A percentile compares a stretch with the other conserved stretches of the same genome.
Conservation (phyloP, 2,113 vertebrate species). For the Ptyas mucosa region DNA sequence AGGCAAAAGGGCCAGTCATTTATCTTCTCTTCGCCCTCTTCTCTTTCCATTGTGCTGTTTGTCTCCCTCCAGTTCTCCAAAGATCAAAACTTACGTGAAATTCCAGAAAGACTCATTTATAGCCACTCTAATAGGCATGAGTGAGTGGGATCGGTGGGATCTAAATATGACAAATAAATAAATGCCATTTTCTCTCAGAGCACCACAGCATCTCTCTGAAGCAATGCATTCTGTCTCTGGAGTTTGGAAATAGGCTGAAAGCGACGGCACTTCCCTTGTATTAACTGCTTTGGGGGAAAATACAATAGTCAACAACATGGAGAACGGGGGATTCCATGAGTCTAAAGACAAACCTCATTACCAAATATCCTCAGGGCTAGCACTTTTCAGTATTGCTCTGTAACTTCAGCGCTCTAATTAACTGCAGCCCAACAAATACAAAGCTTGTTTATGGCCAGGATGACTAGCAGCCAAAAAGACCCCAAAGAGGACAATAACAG, state of each 20-base stretch:
- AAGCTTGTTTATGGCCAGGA: background rate
- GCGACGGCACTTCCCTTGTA: background rate
- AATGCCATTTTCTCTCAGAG: background rate
- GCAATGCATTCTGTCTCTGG: background rate
- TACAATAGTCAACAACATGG: background rate
- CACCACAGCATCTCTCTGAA: background rate
- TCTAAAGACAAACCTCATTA: constrained; percentile 11
- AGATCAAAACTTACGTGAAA: background rate
- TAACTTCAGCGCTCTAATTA: constrained; percentile 2
- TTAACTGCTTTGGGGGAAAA: background rate
- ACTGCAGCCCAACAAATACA: background rate
- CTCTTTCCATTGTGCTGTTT: background rate
- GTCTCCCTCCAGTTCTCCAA: background rate
- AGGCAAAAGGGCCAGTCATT: background rate
- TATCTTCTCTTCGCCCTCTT: background rate
- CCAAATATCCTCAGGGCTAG: background rate
- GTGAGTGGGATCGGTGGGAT: background rate
- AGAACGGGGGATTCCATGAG: background rate
- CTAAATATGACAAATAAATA: background rate
- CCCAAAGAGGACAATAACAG: background rate
- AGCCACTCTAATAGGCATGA: background rate
- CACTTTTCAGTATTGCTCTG: background rate
- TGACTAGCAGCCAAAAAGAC: constrained; percentile 8
- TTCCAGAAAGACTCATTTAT: background rate
- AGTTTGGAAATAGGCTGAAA: background rate